Base-by-base conservation (phyloP, 2,888 invertebrate genomes). In the Muscina levida region DNA sequence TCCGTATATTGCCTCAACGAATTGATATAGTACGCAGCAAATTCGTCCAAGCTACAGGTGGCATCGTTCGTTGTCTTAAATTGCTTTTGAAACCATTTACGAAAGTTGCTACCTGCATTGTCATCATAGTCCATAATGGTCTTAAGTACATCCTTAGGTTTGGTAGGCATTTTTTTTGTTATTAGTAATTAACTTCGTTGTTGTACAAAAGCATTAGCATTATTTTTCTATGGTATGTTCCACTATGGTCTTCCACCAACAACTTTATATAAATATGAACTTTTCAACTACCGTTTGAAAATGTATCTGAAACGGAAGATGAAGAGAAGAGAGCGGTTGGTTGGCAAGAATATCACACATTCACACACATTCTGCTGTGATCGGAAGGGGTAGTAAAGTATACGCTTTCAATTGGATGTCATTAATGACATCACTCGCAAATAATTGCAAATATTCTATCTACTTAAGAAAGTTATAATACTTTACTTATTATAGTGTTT, bases 91-190 rank as follows among this genome's bases (percentile, higher is more conserved):
- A 86, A 85, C 86, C 86, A 86, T 51, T 79, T 62, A 11, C 82
- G 72, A 51, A 89, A 86, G 65, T 75, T 22, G 13, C 11, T 1
- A 24, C 42, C 31, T 59, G 57, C 26, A 10, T 66, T 17, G 11
- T 6, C 48, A 19, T 75, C 57, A 48, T 46, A 68, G 13, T 56
- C 26, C 22, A 82, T 37, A 2, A 84, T n/a, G 13, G 42, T 6
- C 15, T 75, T 76, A 24, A 84, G 66, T 24, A 73, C 83, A 8
- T 81, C 78, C 48, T 82, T 82, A 46, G 72, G 26, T 42, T 42
- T 11, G 17, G 44, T 67, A 59, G 74, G 70, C 80, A 94, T 95
- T 85, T 94, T 97, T 86, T 92, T 97, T n/a, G n/a, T n/a, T n/a
- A n/a, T n/a, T n/a, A 31, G 3, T 31, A 31, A 31, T 31, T 31